Percentiles rank a stretch among this genome's conserved stretches.
Conservation (phyloP, 2,113 vertebrate genomes). For the Xiphias gladius region DNA sequence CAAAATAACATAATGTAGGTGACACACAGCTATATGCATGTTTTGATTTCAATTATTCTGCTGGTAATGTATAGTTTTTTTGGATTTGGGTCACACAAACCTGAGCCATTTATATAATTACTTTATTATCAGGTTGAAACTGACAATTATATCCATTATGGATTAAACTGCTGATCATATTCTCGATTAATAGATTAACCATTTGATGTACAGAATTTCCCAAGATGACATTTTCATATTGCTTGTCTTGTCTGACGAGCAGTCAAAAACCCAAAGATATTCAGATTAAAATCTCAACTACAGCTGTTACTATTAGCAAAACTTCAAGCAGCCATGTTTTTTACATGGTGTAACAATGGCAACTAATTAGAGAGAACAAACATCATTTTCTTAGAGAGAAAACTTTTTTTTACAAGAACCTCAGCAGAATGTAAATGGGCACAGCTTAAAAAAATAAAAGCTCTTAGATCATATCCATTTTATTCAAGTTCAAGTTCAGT, state of each 20-base stretch:
- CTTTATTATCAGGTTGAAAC: background rate
- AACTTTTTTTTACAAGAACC: background rate
- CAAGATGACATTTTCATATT: background rate
- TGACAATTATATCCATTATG: background rate
- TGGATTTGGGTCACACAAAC: background rate
- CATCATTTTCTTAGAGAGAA: background rate
- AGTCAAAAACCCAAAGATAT: background rate
- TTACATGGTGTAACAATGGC: conserved; percentile 46
- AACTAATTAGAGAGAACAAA: conserved; percentile 65
- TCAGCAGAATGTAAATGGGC: conserved; percentile 4
- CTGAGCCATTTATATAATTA: background rate
- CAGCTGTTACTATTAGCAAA: background rate
- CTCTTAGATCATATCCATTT: conserved; percentile 24
- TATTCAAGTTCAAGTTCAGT: conserved; percentile 15
- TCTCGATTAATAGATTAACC: background rate
- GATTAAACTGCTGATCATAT: background rate
- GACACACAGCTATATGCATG: background rate
- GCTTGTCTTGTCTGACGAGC: background rate
- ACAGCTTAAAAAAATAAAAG: background rate
- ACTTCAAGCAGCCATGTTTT: background rate
- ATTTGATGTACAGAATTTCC: no score
- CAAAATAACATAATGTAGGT: background rate
- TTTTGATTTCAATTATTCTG: background rate
- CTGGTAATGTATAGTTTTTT: background rate
- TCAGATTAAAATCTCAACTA: background rate